Evolutionary conservation across 2,113 vertebrate species (phyloP), one percentile per base, ranked within the genome.

Genomic region (Eurypyga helias): DNA sequence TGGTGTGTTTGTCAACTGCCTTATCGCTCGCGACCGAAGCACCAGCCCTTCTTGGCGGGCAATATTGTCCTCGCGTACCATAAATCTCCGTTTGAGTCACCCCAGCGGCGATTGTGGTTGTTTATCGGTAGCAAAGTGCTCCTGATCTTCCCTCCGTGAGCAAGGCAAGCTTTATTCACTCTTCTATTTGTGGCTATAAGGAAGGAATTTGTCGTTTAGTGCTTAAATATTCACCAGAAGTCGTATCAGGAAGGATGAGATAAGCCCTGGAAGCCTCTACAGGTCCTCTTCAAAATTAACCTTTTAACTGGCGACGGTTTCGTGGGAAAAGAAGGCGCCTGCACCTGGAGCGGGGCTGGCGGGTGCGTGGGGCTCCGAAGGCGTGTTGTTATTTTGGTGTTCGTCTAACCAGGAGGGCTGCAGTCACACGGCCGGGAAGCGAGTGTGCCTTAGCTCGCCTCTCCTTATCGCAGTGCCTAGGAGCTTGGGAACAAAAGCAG

Each of bases 401-500:
- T 18, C 2, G 0, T 7, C 45, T 29, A 13, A 43, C 51, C 24
- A 0, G 69, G 91, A 80, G 87, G 82, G 79, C 91, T n/a, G 76
- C 14, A 6, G 72, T 61, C 82, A 57, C 86, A 41, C 24, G 80
- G 67, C 36, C 3, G 90, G 77, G 83, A 80, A 41, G 41, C 41
- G 41, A 61, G 55, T 29, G n/a, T 23, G 82, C 41, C 13, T 64
- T 93, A 33, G 91, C 89, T 91, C n/a, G 7, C 36, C 20, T 7
- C 60, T 78, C 92, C 67, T 97, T 97, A 96, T 95, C 95, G 20
- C 38, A 25, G 48, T 62, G 64, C 34, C 70, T 55, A 45, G 87
- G 78, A 91, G 93, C 76, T 84, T 11, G 46, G 70, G 90, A 98
- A 98, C 97, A 98, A 97, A 97, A 98, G 97, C 69, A 5, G 0